Evolutionary conservation across 2,888 invertebrate species (phyloP).

Genomic region (Elysia crispata): DNA sequence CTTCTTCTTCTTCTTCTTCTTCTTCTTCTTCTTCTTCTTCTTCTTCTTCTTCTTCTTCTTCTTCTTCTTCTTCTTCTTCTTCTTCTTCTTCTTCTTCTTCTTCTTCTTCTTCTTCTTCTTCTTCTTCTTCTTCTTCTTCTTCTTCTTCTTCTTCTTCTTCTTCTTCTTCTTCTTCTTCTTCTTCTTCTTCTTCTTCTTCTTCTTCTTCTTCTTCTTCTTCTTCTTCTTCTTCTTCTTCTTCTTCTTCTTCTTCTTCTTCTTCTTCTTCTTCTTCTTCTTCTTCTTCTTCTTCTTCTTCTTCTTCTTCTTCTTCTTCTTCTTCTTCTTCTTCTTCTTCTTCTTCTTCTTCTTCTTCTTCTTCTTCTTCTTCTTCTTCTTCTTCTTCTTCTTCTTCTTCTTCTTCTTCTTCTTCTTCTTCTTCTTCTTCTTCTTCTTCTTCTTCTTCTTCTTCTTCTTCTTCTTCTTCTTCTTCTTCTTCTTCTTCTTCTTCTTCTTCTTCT

Average conservation of each 20-base stretch:
- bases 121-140: background rate
- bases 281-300: background rate
- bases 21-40: background rate
- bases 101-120: background rate
- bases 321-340: background rate
- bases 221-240: conserved; percentile 35
- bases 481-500: no score
- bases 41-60: background rate
- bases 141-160: background rate
- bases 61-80: conserved; percentile 2
- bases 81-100: no score
- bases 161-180: background rate
- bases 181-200: background rate
- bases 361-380: no score
- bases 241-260: conserved; percentile 21
- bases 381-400: no score
- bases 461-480: no score
- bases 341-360: background rate
- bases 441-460: no score
- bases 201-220: conserved; percentile 12
- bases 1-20: background rate
- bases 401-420: no score
- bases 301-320: background rate
- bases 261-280: background rate
- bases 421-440: no score